phyloP scores from a whole-genome alignment of 2,113 vertebrate genomes.

The Aepyceros melampus region DNA sequence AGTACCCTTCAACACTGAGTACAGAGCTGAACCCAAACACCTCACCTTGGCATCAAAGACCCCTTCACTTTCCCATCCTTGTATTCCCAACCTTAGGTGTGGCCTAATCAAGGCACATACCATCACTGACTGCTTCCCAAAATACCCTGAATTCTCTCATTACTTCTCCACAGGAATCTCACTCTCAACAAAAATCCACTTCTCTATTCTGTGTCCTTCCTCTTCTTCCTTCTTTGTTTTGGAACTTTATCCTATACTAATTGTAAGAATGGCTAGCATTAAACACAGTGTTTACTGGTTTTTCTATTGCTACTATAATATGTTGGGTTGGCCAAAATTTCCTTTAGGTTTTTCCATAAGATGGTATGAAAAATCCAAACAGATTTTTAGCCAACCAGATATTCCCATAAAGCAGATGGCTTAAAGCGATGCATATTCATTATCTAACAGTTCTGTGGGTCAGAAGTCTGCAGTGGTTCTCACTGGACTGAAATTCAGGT shows the following conservation, averaged over 20 bases:
- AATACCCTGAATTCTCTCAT: not conserved
- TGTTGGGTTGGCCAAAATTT: not conserved
- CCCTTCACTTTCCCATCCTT: not conserved
- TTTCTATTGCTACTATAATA: not conserved
- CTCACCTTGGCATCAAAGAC: not conserved
- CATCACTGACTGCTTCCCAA: not conserved
- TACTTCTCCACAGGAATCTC: not conserved
- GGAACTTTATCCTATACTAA: not conserved
- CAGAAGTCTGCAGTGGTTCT: not conserved
- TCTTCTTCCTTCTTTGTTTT: not conserved
- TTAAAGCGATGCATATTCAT: not conserved
- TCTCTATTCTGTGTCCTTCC: not conserved
- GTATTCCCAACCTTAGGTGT: accelerated
- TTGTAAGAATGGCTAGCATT: not conserved
- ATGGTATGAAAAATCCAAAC: not conserved
- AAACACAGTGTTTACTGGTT: not conserved
- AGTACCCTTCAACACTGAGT: not conserved
- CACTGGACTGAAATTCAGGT: not conserved
- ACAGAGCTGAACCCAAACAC: not conserved
- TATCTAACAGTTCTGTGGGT: not conserved
- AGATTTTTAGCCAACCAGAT: not conserved
- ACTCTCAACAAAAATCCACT: not conserved
- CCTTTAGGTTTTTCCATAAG: not conserved
- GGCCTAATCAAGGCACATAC: not conserved
- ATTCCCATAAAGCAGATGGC: not conserved